phyloP scores from a whole-genome alignment of 2,113 vertebrate species.

The Amblyopsis rosae region DNA sequence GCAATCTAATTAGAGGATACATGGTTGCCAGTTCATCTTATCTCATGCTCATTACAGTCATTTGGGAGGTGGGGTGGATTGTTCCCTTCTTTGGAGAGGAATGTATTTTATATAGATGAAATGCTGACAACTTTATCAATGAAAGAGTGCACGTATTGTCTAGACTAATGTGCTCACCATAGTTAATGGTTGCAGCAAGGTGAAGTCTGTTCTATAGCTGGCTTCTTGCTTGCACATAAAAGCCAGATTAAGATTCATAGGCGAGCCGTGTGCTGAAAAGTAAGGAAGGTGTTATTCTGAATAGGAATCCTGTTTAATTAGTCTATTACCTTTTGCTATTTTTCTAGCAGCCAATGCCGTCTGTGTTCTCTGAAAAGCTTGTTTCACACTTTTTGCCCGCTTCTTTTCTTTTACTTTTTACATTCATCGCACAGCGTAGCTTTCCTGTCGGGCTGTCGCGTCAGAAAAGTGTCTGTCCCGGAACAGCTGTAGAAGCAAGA shows the following conservation, averaged over 20 bases:
- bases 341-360: slow-evolving; percentile 33
- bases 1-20: not conserved
- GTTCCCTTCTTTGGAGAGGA: not conserved
- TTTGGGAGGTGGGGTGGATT: not conserved
- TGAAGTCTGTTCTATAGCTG: slow-evolving; percentile 10
- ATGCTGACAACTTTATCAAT: not conserved
- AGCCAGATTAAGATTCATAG: slow-evolving; percentile 32
- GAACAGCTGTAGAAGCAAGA: slow-evolving; percentile 65
- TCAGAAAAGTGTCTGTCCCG: too few species aligned
- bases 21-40: slow-evolving; percentile 3
- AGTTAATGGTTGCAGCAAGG: not conserved
- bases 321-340: slow-evolving; percentile 48
- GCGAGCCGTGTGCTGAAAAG: slow-evolving; percentile 40
- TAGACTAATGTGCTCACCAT: slow-evolving; percentile 10
- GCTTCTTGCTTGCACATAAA: slow-evolving; percentile 12
- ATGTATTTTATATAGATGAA: not conserved
- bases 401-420: not conserved
- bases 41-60: not conserved
- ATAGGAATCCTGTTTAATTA: slow-evolving; percentile 53
- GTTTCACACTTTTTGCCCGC: slow-evolving; percentile 11
- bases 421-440: not conserved
- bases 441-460: slow-evolving; percentile 23
- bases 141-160: not conserved
- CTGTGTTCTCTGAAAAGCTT: slow-evolving; percentile 13
- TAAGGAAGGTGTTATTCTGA: slow-evolving; percentile 26